A percentile compares a stretch with the other conserved stretches of the same genome.
Conservation (phyloP, 2,113 vertebrate genomes). For the Dipodomys spectabilis region DNA sequence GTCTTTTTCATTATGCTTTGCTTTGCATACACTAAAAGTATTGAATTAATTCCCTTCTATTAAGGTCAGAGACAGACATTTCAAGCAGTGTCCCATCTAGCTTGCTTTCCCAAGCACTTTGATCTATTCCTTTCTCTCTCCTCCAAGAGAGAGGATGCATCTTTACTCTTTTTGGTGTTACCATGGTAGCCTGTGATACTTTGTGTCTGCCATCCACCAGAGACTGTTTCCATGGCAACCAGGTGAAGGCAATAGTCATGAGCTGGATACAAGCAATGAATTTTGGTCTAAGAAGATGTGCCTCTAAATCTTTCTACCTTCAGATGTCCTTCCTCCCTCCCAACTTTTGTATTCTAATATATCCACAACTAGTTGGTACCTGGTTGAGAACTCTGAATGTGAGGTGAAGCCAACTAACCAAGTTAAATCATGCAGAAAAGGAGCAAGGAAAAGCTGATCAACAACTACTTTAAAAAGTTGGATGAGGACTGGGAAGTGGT, state of each 20-base stretch:
- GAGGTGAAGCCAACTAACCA: constrained; percentile 22
- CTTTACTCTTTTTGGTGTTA: constrained; percentile 69
- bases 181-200: constrained; percentile 75
- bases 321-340: background rate
- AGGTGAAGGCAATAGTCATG: constrained; percentile 73
- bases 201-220: constrained; percentile 62
- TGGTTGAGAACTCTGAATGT: constrained; percentile 15
- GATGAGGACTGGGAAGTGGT: too few species aligned
- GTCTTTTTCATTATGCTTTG: constrained; percentile 41
- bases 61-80: constrained; percentile 47
- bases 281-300: constrained; percentile 47
- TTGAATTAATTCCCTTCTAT: background rate
- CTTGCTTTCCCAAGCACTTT: constrained; percentile 22
- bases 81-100: background rate
- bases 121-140: constrained; percentile 46
- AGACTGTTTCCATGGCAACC: constrained; percentile 77
- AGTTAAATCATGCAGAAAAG: background rate
- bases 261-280: constrained; percentile 59
- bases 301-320: constrained; percentile 44
- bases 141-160: constrained; percentile 48
- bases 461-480: constrained; percentile 60
- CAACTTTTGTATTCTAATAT: background rate
- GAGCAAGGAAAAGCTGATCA: constrained; percentile 27
- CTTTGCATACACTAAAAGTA: background rate
- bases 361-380: constrained; percentile 4